phyloP scores from a whole-genome alignment of 2,888 invertebrate species.

The Protonemura montana region DNA sequence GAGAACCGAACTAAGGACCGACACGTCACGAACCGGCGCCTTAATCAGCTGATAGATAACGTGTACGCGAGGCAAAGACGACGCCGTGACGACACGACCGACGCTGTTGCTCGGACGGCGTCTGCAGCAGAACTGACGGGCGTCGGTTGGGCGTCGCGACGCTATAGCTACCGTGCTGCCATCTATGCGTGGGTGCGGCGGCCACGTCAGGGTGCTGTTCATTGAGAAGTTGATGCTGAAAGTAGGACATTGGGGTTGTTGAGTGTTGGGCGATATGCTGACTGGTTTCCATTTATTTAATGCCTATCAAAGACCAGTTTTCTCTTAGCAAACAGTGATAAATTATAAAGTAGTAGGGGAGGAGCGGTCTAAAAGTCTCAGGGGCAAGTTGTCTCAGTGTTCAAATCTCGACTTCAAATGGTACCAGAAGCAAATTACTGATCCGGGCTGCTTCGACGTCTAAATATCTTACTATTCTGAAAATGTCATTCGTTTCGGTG shows the following conservation, averaged over 20 bases:
- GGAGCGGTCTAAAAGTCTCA: too few relatives aligned
- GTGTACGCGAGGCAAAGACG: background rate
- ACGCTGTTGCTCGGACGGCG: slow-evolving; percentile 18
- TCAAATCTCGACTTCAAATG: too few relatives aligned
- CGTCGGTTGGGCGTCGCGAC: slow-evolving; percentile 27
- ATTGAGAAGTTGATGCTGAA: background rate
- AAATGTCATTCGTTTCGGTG: too few relatives aligned
- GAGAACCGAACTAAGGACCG: background rate
- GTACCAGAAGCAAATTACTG: too few relatives aligned
- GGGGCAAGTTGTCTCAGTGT: too few relatives aligned
- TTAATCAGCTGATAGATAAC: background rate
- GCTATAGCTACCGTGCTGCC: slow-evolving; percentile 35
- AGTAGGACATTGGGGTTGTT: background rate
- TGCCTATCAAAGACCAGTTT: too few relatives aligned
- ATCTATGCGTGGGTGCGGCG: slow-evolving; percentile 16
- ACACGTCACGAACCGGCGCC: background rate
- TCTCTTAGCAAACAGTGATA: too few relatives aligned
- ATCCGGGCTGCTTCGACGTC: too few relatives aligned
- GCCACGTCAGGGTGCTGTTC: background rate
- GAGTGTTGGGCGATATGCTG: too few relatives aligned
- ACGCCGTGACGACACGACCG: background rate
- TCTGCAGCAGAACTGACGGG: slow-evolving; percentile 37
- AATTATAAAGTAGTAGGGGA: too few relatives aligned
- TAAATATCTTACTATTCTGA: too few relatives aligned
- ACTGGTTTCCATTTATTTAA: too few relatives aligned